These are phyloP conservation scores for Montipora sp. DNA, from an alignment of 64 coral and sea anemone species.

Conservation along the genomic window DNA sequence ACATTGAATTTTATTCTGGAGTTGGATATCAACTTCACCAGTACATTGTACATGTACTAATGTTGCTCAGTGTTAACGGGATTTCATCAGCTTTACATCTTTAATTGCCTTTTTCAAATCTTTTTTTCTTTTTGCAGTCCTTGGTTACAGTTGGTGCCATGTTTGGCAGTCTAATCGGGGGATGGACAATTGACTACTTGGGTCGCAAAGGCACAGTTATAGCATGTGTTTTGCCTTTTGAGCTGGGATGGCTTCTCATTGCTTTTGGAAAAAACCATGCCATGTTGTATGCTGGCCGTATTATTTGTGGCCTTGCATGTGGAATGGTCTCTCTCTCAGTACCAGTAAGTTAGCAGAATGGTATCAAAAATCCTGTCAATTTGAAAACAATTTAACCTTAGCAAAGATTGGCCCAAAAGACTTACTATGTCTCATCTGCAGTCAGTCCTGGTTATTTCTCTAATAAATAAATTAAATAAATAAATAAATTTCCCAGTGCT, in stretches of 20 bases:
- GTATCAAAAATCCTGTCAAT: neutral
- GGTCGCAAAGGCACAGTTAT: slow-evolving; percentile 81
- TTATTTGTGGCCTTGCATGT: slow-evolving; percentile 72
- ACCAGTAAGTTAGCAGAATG: slow-evolving; percentile 70
- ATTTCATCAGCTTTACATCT: no score
- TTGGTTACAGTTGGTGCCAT: slow-evolving; percentile 52
- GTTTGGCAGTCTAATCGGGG: slow-evolving; percentile 36
- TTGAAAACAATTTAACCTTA: no score
- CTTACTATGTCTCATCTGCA: no score
- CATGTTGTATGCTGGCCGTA: slow-evolving; percentile 72
- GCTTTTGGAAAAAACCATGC: slow-evolving; percentile 39
- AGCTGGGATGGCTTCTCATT: slow-evolving; percentile 81
- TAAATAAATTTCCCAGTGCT: no score
- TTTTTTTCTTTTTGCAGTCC: slow-evolving; percentile 18
- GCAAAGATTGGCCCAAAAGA: no score
- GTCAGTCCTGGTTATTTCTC: no score
- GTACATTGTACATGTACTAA: no score
- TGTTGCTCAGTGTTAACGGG: no score
- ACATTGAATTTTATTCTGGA: no score
- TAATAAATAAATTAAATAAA: no score
- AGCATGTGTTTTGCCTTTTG: slow-evolving; percentile 69
- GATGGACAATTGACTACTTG: slow-evolving; percentile 56
- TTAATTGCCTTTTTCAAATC: no score
- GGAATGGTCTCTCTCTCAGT: slow-evolving; percentile 73
- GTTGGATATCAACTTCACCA: no score